These are phyloP conservation scores for Sebastiscus albofasciatus DNA, from an alignment of 2,797 vertebrate genomes.

Conservation along the genomic window DNA sequence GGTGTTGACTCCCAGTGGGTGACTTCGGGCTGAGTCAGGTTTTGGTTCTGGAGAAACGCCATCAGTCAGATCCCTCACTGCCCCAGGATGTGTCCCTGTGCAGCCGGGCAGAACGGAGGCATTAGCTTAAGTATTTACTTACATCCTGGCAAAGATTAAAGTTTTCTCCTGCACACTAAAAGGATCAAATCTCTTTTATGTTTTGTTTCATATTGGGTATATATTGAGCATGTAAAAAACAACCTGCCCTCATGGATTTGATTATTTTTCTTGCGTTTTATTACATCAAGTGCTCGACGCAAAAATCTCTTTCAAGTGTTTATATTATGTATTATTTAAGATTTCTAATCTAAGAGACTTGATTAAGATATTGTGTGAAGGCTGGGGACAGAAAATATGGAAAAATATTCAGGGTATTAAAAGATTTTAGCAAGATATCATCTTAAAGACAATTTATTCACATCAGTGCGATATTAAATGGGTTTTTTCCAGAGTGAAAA, in stretches of 20 bases:
- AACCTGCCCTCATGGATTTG: not conserved
- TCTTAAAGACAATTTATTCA: not conserved
- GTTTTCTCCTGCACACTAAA: not conserved
- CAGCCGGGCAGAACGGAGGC: not conserved
- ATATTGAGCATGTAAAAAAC: not conserved
- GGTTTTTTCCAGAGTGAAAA: not conserved
- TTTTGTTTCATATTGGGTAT: not conserved
- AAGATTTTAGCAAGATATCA: not conserved
- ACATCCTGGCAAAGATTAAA: not conserved
- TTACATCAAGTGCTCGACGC: not conserved
- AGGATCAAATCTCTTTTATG: not conserved
- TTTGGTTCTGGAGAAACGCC: constrained; percentile 61
- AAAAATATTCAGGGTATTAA: not conserved
- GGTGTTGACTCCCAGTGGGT: constrained; percentile 40
- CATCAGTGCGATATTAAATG: not conserved
- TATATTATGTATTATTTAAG: not conserved
- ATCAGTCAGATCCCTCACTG: constrained; percentile 33
- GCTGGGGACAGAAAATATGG: not conserved
- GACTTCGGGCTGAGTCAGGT: constrained; percentile 52
- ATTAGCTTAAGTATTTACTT: not conserved
- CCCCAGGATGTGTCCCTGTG: not conserved
- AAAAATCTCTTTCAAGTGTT: not conserved
- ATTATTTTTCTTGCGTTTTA: not conserved
- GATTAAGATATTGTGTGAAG: not conserved
- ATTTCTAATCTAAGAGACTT: not conserved